These are phyloP conservation scores for Ypsolopha sequella DNA, from an alignment of 2,888 invertebrate species.

Conservation along the genomic window DNA sequence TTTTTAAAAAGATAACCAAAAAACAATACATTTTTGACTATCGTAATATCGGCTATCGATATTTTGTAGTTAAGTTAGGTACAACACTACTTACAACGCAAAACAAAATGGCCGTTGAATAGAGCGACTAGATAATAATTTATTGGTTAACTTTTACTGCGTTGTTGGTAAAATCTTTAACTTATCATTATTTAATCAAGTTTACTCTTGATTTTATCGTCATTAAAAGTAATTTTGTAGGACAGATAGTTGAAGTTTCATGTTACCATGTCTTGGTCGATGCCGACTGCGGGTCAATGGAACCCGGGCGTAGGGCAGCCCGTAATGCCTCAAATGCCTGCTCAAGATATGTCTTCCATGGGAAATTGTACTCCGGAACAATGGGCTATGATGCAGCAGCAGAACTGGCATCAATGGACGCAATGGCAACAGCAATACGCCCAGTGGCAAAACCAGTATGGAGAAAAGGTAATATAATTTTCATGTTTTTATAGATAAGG, in stretches of 20 bases:
- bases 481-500: no score
- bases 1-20: background rate
- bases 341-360: constrained; percentile 33
- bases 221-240: background rate
- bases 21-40: no score
- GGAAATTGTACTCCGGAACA: constrained; percentile 73
- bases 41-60: background rate
- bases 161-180: background rate
- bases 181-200: background rate
- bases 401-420: constrained; percentile 81
- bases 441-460: constrained; percentile 82
- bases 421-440: constrained; percentile 85
- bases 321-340: background rate
- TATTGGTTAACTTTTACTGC: background rate
- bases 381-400: constrained; percentile 78
- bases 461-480: constrained; percentile 72
- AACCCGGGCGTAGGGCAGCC: constrained; percentile 21
- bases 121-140: constrained; percentile 5
- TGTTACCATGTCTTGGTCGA: constrained; percentile 50
- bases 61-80: background rate
- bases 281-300: constrained; percentile 43
- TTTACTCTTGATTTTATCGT: background rate
- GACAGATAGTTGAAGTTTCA: background rate
- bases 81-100: background rate
- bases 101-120: constrained; percentile 21